Conservation (phyloP, 2,113 vertebrate species). For the Glaucidium brasilianum region DNA sequence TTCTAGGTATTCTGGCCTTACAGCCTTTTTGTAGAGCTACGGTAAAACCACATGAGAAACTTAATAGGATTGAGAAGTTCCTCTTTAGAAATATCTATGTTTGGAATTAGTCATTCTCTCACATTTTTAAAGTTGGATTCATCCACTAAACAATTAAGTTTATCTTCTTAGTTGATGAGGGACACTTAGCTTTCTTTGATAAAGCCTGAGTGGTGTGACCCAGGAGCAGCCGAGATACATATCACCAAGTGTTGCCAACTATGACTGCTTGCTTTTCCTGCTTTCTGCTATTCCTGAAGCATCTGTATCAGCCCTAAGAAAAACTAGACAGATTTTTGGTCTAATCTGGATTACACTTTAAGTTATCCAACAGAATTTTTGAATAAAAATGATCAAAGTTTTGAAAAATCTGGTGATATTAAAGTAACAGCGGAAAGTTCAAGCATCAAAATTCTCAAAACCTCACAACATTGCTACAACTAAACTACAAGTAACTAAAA, state of each 20-base stretch:
- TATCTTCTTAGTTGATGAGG: background rate
- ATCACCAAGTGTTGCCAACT: background rate
- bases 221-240: background rate
- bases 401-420: background rate
- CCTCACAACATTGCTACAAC: background rate
- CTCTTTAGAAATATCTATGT: background rate
- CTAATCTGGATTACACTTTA: background rate
- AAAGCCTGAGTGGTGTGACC: background rate
- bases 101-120: background rate
- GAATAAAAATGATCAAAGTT: background rate
- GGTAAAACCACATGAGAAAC: background rate
- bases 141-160: background rate
- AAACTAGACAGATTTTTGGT: background rate
- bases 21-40: background rate
- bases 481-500: background rate
- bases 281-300: background rate
- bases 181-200: background rate
- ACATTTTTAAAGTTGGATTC: background rate
- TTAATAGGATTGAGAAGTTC: background rate
- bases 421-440: background rate
- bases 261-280: background rate
- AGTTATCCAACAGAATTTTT: background rate
- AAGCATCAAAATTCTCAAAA: background rate
- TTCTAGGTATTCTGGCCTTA: background rate
- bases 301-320: background rate